Evolutionary conservation across 2,113 vertebrate species (phyloP).

Genomic region (Oryzias javanicus): DNA sequence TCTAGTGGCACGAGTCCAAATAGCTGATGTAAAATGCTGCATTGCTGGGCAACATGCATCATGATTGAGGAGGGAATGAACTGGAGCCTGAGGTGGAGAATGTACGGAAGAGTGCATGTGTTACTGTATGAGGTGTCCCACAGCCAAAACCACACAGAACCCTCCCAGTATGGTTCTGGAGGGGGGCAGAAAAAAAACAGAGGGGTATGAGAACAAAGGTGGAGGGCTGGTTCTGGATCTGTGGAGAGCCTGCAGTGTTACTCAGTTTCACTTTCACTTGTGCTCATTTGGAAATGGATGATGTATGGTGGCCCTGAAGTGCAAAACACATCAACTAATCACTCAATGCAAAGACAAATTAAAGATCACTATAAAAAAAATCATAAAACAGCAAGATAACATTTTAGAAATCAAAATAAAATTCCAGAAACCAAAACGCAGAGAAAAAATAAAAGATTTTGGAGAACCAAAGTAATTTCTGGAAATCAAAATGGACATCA

Average conservation of each 20-base stretch:
- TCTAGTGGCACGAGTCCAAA: constrained; percentile 20
- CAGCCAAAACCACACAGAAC: constrained; percentile 62
- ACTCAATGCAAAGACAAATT: too few species aligned
- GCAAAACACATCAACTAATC: too few species aligned
- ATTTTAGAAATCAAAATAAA: too few species aligned
- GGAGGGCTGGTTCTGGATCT: constrained; percentile 40
- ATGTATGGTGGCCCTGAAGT: constrained; percentile 14
- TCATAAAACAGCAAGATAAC: too few species aligned
- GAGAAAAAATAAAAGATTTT: too few species aligned
- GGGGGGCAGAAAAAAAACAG: constrained; percentile 27
- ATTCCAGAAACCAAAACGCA: too few species aligned
- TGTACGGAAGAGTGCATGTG: constrained; percentile 35
- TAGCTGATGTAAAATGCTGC: constrained; percentile 54
- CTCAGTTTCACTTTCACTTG: constrained; percentile 56
- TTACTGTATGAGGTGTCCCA: constrained; percentile 28
- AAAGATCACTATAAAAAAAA: too few species aligned
- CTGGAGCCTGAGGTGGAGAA: constrained; percentile 42
- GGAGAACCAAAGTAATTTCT: too few species aligned
- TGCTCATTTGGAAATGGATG: constrained; percentile 39
- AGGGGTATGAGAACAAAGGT: constrained; percentile 25
- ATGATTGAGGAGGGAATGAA: constrained; percentile 55
- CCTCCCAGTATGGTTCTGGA: constrained; percentile 26
- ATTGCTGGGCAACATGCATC: constrained; percentile 58
- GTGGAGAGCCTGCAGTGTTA: constrained; percentile 55
- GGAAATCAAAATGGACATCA: too few species aligned